Percentiles rank a stretch among this genome's conserved stretches.
Evolutionary conservation across 2,797 vertebrate species (phyloP).

Genomic region (Selene dorsalis): DNA sequence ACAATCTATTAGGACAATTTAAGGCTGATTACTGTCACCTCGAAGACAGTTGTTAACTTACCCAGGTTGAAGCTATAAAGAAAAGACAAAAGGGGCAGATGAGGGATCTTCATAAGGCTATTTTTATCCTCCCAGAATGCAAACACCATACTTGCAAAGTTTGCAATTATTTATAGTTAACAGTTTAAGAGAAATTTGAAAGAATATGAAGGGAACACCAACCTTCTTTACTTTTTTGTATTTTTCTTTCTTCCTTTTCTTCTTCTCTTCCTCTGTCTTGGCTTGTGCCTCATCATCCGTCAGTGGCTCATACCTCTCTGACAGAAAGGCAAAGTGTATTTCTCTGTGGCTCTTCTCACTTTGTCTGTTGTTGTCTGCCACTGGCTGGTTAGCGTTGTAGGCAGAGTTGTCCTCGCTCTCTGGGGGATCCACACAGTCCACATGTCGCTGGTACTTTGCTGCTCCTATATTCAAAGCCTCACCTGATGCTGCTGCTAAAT

Average conservation of each 20-base stretch:
- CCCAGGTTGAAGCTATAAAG: not conserved
- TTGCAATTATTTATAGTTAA: too few relatives aligned
- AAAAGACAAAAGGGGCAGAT: not conserved
- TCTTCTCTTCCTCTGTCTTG: conserved; percentile 72
- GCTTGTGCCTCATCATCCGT: conserved; percentile 64
- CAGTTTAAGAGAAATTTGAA: not conserved
- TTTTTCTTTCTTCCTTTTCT: conserved; percentile 82
- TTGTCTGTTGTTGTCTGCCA: not conserved
- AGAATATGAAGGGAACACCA: conserved; percentile 12
- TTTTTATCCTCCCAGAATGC: not conserved
- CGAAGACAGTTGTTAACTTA: conserved; percentile 12
- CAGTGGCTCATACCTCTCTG: conserved; percentile 85
- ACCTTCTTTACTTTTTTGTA: conserved; percentile 91
- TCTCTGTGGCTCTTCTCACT: conserved; percentile 53
- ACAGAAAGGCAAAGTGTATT: conserved; percentile 81
- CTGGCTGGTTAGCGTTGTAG: not conserved
- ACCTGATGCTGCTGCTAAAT: conserved; percentile 8
- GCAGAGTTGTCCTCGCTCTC: conserved; percentile 3
- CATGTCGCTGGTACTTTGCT: conserved; percentile 67
- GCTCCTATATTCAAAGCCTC: conserved; percentile 13
- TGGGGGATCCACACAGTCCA: conserved; percentile 57
- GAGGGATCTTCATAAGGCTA: not conserved
- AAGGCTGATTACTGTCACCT: conserved; percentile 8
- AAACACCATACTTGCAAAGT: not conserved
- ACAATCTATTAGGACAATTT: not conserved